Base-by-base conservation (phyloP, 2,797 vertebrate species). In the Myotis daubentonii region DNA sequence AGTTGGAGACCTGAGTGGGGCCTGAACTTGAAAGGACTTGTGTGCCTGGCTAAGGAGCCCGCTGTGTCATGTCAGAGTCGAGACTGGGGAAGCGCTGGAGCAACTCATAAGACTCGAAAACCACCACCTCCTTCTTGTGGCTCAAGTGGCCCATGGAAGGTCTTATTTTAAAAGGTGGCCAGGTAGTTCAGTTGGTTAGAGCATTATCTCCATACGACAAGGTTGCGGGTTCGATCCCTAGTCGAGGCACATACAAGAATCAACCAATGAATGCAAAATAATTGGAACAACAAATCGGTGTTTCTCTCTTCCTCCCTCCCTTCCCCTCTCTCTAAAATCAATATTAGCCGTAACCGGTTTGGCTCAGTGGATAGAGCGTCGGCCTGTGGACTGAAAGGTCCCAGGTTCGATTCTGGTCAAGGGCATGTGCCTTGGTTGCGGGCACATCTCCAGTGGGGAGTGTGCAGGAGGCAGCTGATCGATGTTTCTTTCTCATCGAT, bases 21-120 rank as follows among this genome's bases (percentile, higher is more conserved):
- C 81, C 87, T 13, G 68, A 53, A 82, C 79, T 47, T 93, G 74
- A 88, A 85, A 71, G 38, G 87, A 71, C 82, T 92, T 82, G 70
- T 51, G 38, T 23, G 60, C 65, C 78, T 75, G 81, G 22, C 78
- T 84, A 16, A 11, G 49, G 74, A 38, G 62, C 30, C 0, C 2
- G 20, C 74, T 87, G 82, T 62, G 89, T 72, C 87, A 57, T 70
- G 55, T 47, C 30, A 10, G 62, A 71, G 86, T 17, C 1, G 0
- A 47, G 66, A 60, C 84, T 16, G n/a, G 68, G 53, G 51, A 94
- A 44, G 9, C 49, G 12, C 6, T 17, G 51, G 57, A 93, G 28
- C 36, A 23, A 68, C n/a, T 76, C 62, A 13, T 2, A 28, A 85
- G 57, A 72, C 23, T 23, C 33, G 66, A 75, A 71, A 94, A 22